A percentile compares a stretch with the other conserved stretches of the same genome.
Conservation (phyloP, 2,888 invertebrate genomes). For the Panopea generosa region DNA sequence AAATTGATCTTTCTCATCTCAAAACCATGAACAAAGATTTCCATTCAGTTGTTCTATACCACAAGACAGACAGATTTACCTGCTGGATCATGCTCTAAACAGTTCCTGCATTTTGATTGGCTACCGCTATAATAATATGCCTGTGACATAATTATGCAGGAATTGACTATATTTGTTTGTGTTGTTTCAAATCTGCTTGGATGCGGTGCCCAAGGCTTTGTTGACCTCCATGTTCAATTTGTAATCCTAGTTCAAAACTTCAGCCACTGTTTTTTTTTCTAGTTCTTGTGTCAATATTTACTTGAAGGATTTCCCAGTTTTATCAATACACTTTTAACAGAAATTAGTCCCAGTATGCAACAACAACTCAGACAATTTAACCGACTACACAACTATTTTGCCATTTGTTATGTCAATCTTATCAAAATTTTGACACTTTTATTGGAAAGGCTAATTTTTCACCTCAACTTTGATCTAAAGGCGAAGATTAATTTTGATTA, state of each 20-base stretch:
- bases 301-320: slow-evolving; percentile 35
- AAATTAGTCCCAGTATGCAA: slow-evolving; percentile 29
- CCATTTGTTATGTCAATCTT: slow-evolving; percentile 38
- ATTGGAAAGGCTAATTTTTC: not conserved
- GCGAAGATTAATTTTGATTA: no score
- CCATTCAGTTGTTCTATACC: no score
- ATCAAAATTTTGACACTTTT: slow-evolving; percentile 33
- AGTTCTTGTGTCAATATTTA: slow-evolving; percentile 51
- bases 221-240: not conserved
- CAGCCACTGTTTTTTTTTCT: slow-evolving; percentile 17
- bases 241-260: slow-evolving; percentile 19
- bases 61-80: no score
- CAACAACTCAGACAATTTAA: slow-evolving; percentile 7
- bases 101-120: no score
- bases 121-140: no score
- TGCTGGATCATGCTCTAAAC: no score
- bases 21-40: no score
- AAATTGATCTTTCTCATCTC: no score
- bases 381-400: slow-evolving; percentile 34
- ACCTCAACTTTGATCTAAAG: not conserved
- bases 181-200: no score
- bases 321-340: slow-evolving; percentile 39
- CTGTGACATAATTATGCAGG: no score
- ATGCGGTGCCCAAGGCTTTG: slow-evolving; percentile 1
- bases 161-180: no score